Percentiles rank a stretch among this genome's conserved stretches.
These are phyloP conservation scores for Eospalax fontanierii DNA, from an alignment of 2,797 vertebrate genomes.

Conservation along the genomic window DNA sequence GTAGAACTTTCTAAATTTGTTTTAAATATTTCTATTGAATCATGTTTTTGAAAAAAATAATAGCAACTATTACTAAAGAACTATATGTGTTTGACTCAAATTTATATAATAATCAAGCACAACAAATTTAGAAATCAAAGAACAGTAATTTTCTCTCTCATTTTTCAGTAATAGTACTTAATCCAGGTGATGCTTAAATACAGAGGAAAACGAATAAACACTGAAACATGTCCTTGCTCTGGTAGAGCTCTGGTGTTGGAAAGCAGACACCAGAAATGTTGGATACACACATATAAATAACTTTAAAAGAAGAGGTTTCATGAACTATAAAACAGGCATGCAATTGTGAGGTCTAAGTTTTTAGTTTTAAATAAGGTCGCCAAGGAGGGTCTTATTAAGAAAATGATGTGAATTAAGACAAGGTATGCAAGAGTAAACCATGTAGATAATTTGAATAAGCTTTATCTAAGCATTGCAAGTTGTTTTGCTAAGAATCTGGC, in stretches of 20 bases:
- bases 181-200: not conserved
- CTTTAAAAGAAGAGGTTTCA: not conserved
- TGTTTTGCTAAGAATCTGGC: slow-evolving; percentile 20
- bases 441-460: not conserved
- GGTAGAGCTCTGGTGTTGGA: not conserved
- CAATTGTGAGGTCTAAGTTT: not conserved
- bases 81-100: not conserved
- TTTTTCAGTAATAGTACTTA: slow-evolving; percentile 40
- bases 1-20: slow-evolving; percentile 31
- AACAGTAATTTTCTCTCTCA: not conserved
- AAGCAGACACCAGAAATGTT: not conserved
- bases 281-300: not conserved
- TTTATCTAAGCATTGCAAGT: slow-evolving; percentile 16
- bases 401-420: not conserved
- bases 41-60: not conserved
- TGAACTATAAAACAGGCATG: slow-evolving; percentile 8
- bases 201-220: not conserved
- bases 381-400: slow-evolving; percentile 17
- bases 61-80: slow-evolving; percentile 22
- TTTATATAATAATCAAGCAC: not conserved
- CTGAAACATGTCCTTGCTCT: not conserved
- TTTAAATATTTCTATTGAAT: slow-evolving; percentile 19
- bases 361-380: slow-evolving; percentile 30
- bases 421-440: not conserved
- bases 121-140: slow-evolving; percentile 54